Conservation (phyloP, 2,797 vertebrate genomes). For the Peromyscus aztecus region DNA sequence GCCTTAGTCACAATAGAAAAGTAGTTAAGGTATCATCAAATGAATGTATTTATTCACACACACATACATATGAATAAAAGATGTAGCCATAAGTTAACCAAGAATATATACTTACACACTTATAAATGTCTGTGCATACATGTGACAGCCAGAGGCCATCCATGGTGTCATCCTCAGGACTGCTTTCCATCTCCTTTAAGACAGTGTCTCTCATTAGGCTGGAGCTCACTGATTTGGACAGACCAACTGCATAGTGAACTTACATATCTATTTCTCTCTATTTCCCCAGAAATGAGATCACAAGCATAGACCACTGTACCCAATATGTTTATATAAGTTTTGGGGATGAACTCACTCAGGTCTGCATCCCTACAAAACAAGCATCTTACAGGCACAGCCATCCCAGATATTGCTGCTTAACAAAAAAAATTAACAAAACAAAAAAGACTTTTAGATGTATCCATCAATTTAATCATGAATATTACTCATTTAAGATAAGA, state of each 20-base stretch:
- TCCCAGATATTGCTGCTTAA: background rate
- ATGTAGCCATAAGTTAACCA: background rate
- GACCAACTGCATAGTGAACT: background rate
- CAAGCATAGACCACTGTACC: no score
- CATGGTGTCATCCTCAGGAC: background rate
- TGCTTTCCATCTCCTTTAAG: background rate
- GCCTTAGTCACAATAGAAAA: background rate
- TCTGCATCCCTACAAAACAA: background rate
- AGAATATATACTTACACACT: background rate
- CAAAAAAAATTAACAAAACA: background rate
- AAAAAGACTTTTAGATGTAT: background rate
- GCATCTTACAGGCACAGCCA: background rate
- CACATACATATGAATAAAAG: background rate
- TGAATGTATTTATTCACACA: background rate
- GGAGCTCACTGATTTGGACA: no score
- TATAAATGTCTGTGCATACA: background rate
- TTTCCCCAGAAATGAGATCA: background rate
- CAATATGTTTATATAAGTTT: background rate
- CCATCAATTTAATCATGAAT: background rate
- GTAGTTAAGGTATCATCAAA: background rate
- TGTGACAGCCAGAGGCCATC: background rate
- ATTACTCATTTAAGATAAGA: background rate
- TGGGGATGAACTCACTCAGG: background rate
- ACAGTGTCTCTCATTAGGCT: background rate
- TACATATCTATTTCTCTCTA: background rate